Base-by-base conservation (phyloP, 2,113 vertebrate species). In the Odocoileus hemionus region DNA sequence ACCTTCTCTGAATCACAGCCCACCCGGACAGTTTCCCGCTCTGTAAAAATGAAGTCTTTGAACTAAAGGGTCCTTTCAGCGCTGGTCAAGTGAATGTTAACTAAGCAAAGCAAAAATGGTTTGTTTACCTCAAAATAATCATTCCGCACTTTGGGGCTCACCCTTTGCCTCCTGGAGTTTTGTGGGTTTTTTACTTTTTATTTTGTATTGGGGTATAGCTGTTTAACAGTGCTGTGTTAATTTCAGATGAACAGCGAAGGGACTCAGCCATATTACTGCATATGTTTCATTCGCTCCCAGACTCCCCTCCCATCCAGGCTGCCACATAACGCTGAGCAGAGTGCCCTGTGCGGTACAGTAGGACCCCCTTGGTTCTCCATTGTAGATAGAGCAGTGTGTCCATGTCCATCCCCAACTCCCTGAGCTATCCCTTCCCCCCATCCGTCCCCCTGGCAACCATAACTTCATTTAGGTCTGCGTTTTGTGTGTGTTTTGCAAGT, bases 251-350 rank as follows among this genome's bases (percentile, higher is more conserved):
- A 0, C 11, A 26, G 11, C 1, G 10, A 76, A 26, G 70, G 70
- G 1, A 7, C 70, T 43, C 12, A 0, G 36, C 70, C 36, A 26
- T 1, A 6, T 70, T 6, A 1, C 67, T 70, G 2, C 70, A 4
- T 4, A 4, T 1, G 6, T 26, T 1, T 7, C 39, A 3, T 2
- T 16, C 70, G 25, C 11, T 14, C 36, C 70, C 36, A 3, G 12
- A 23, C 36, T 13, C 36, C 36, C 36, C 70, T 26, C 36, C 70
- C 23, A 14, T 13, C 36, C 36, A 26, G 70, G 23, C 23, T 76
- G 11, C 70, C 36, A 1, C 23, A 0, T 0, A 23, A 0, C 1
- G 0, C 23, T 76, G 36, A 76, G 23, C 36, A 14, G 70, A 43
- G 6, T 13, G 6, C 36, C 36, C 12, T 14, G 70, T 43, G 70